These are phyloP conservation scores for Tinamus guttatus DNA, from an alignment of 2,113 vertebrate species.

Conservation along the genomic window DNA sequence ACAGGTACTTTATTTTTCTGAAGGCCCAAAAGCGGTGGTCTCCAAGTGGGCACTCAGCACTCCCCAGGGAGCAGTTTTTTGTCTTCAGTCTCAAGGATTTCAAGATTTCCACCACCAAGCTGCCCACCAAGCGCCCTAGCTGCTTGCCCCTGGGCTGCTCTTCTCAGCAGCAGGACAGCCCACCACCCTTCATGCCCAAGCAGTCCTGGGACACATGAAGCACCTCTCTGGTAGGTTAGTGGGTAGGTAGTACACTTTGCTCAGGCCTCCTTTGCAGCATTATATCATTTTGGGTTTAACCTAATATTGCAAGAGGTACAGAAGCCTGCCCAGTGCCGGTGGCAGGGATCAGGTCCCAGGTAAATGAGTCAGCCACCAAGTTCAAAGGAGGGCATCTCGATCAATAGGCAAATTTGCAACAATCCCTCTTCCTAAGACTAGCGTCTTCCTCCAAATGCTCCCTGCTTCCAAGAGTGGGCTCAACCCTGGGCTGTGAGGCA, in stretches of 20 bases:
- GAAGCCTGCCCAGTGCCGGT: not conserved
- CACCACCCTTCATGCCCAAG: no score
- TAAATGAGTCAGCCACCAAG: not conserved
- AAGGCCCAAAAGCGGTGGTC: fast-evolving
- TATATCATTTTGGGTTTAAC: not conserved
- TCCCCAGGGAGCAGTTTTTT: not conserved
- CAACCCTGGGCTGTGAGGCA: not conserved
- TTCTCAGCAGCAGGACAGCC: not conserved
- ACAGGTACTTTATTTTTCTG: not conserved
- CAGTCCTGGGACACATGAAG: not conserved
- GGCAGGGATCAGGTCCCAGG: not conserved
- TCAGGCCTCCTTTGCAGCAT: not conserved
- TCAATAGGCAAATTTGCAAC: no score
- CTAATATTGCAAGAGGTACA: not conserved
- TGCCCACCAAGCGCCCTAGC: not conserved
- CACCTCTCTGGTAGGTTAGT: no score
- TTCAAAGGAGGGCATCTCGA: not conserved
- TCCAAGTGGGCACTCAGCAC: not conserved
- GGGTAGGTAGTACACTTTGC: not conserved
- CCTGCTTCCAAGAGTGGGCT: not conserved
- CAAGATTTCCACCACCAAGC: not conserved
- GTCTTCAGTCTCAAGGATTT: not conserved
- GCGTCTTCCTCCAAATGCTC: not conserved
- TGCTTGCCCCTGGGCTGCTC: not conserved
- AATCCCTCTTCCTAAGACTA: not conserved